phyloP scores from a whole-genome alignment of 2,797 vertebrate species.

The Epinephelus awoara region DNA sequence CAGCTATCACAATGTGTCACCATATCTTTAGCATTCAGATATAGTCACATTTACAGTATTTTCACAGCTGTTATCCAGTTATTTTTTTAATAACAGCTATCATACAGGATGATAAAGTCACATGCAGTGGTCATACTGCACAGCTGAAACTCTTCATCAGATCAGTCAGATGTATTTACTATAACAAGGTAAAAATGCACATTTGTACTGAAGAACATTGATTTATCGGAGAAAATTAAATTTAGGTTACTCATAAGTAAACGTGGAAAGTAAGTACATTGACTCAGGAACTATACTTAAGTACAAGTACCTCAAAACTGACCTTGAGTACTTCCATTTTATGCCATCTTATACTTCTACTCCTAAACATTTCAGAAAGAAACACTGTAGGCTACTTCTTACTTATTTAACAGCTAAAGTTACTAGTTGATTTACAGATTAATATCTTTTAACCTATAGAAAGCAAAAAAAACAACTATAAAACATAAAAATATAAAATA shows the following conservation, averaged over 20 bases:
- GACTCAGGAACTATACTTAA: neutral
- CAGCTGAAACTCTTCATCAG: neutral
- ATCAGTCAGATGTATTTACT: neutral
- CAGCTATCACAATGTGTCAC: neutral
- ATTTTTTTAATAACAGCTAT: neutral
- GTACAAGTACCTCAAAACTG: neutral
- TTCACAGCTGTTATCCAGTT: neutral
- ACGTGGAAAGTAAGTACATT: neutral
- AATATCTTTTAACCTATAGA: neutral
- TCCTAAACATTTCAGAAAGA: too few relatives aligned
- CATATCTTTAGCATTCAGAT: neutral
- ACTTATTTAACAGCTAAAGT: too few relatives aligned
- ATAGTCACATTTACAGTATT: neutral
- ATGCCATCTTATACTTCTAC: too few relatives aligned
- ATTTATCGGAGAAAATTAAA: neutral
- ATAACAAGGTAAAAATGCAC: neutral
- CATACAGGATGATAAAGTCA: neutral
- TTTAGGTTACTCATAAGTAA: fast-evolving
- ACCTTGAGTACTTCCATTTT: too few relatives aligned
- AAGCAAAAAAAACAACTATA: too few relatives aligned
- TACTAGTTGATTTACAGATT: too few relatives aligned
- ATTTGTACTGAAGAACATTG: neutral
- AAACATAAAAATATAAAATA: too few relatives aligned
- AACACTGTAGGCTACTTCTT: too few relatives aligned
- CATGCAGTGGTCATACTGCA: neutral